Percentiles rank a stretch among this genome's conserved stretches.
Evolutionary conservation across 2,888 invertebrate species (phyloP).

Genomic region (Conchocele bisecta): DNA sequence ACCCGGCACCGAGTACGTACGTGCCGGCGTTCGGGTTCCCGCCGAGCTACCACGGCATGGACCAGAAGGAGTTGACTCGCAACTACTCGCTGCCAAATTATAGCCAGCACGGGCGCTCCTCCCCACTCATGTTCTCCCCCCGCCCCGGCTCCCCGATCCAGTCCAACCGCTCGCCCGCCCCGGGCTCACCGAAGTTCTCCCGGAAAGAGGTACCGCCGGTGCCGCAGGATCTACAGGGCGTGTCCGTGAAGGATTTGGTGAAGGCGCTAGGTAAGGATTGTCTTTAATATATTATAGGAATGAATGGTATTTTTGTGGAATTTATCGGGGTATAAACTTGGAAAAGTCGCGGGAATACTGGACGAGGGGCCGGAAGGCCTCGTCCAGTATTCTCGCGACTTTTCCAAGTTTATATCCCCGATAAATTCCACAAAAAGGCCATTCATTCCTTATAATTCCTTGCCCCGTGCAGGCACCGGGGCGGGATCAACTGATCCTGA

Average conservation of each 20-base stretch:
- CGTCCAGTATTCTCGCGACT: too few relatives aligned
- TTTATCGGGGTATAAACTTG: too few relatives aligned
- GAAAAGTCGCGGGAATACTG: too few relatives aligned
- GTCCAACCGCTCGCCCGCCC: conserved; percentile 62
- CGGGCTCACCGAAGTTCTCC: conserved; percentile 69
- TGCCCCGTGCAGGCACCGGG: too few relatives aligned
- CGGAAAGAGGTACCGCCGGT: conserved; percentile 62
- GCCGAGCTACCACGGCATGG: conserved; percentile 34
- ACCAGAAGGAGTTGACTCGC: conserved; percentile 44
- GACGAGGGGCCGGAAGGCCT: too few relatives aligned
- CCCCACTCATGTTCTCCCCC: conserved; percentile 44
- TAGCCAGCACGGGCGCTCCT: conserved; percentile 17
- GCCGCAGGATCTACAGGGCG: conserved; percentile 85
- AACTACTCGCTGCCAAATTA: conserved; percentile 52
- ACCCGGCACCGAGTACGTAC: too few relatives aligned
- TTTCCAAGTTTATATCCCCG: too few relatives aligned
- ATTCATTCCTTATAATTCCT: too few relatives aligned
- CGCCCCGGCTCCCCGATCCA: conserved; percentile 54
- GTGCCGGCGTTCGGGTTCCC: conserved; percentile 39
- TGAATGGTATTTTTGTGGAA: too few relatives aligned
- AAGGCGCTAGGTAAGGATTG: conserved; percentile 86
- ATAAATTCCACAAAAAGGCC: too few relatives aligned
- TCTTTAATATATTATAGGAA: too few relatives aligned
- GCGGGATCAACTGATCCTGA: too few relatives aligned
- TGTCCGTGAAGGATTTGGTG: conserved; percentile 89